These are phyloP conservation scores for Cercopithecus neglectus DNA, from an alignment of 2,797 vertebrate genomes.

Conservation along the genomic window DNA sequence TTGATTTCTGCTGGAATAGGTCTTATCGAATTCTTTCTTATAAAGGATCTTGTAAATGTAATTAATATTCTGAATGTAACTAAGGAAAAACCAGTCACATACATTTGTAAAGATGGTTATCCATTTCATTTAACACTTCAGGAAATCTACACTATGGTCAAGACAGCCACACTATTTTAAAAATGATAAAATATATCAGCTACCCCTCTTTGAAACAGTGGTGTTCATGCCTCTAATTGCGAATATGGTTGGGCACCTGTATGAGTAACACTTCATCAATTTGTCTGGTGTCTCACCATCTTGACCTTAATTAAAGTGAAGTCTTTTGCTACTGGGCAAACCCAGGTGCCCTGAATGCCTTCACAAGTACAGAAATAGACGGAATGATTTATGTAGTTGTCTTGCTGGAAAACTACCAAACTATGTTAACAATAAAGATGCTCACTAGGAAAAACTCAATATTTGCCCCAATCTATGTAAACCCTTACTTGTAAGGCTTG, in stretches of 20 bases:
- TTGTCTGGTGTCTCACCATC: background rate
- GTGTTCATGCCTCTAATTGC: rapidly evolving
- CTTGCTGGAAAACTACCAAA: background rate
- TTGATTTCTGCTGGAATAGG: background rate
- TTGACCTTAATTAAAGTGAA: background rate
- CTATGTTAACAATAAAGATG: background rate
- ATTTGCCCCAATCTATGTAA: background rate
- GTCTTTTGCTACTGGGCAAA: background rate
- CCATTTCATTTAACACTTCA: background rate
- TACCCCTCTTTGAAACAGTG: background rate
- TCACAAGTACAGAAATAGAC: background rate
- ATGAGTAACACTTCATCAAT: background rate
- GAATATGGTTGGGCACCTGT: background rate
- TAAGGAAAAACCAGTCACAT: background rate
- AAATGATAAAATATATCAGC: background rate
- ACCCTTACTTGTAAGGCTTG: background rate
- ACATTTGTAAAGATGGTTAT: background rate
- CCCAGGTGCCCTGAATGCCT: background rate
- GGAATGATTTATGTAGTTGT: background rate
- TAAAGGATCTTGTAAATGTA: background rate
- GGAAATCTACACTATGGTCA: background rate
- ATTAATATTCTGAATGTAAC: background rate
- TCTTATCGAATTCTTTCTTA: background rate
- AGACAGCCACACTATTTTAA: background rate
- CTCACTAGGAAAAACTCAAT: background rate